phyloP scores from a whole-genome alignment of 2,888 invertebrate species.

The Polylopha cassiicola region DNA sequence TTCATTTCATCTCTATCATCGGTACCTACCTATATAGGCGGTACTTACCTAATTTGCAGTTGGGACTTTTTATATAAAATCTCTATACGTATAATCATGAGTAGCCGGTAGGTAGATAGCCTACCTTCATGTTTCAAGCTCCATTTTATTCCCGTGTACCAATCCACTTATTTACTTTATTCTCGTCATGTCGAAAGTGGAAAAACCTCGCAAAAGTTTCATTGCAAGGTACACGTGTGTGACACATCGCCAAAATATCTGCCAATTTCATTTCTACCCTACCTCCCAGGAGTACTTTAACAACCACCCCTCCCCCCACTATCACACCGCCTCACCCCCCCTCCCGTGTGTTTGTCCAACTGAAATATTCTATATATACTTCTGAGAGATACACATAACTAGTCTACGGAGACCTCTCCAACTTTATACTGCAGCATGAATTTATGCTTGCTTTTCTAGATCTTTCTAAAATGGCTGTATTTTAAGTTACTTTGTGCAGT shows the following conservation, averaged over 20 bases:
- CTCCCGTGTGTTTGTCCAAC: conserved; percentile 60
- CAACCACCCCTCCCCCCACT: conserved; percentile 52
- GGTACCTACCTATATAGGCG: no score
- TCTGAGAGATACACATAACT: conserved; percentile 60
- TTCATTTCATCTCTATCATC: no score
- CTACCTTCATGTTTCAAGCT: conserved; percentile 1
- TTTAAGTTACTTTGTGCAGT: conserved; percentile 55
- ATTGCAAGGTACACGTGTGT: conserved; percentile 65
- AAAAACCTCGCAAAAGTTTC: conserved; percentile 68
- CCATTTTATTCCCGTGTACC: conserved; percentile 44
- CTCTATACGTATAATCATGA: no score
- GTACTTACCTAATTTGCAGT: no score
- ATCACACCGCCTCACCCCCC: conserved; percentile 34
- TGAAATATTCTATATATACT: no score
- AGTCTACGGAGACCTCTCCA: conserved; percentile 39
- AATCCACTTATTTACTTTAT: conserved; percentile 58
- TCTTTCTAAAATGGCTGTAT: conserved; percentile 43
- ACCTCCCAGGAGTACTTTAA: conserved; percentile 71
- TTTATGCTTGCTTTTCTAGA: conserved; percentile 35
- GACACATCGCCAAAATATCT: conserved; percentile 71
- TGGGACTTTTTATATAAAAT: no score
- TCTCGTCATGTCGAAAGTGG: conserved; percentile 59
- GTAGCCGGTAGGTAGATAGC: not conserved
- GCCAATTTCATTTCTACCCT: conserved; percentile 72
- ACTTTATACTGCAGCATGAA: conserved; percentile 28